These are phyloP conservation scores for Trisateles emortualis DNA, from an alignment of 2,888 invertebrate genomes.

Conservation along the genomic window DNA sequence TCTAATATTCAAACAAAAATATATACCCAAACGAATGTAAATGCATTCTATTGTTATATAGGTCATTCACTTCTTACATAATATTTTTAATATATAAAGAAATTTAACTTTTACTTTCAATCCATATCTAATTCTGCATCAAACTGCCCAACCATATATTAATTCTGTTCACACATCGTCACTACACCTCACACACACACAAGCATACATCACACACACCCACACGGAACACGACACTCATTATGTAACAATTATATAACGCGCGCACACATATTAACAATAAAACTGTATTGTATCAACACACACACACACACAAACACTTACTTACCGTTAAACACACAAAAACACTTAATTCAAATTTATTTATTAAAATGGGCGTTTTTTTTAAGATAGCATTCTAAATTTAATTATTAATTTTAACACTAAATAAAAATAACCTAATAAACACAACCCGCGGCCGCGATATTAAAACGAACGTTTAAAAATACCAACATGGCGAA, in stretches of 20 bases:
- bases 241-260: constrained; percentile 54
- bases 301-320: constrained; percentile 17
- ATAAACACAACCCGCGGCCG: constrained; percentile 29
- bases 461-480: constrained; percentile 19
- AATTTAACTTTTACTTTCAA: not conserved
- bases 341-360: not conserved
- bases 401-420: constrained; percentile 29
- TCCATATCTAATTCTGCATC: not conserved
- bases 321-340: constrained; percentile 20
- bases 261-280: constrained; percentile 22
- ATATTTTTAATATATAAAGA: not conserved
- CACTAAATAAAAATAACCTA: constrained; percentile 30
- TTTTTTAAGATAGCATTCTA: not conserved
- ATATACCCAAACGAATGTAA: too few species aligned
- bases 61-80: too few species aligned
- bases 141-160: too few species aligned
- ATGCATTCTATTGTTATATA: too few species aligned
- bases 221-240: constrained; percentile 46
- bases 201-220: constrained; percentile 28
- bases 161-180: constrained; percentile 38
- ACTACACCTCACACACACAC: constrained; percentile 36
- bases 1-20: too few species aligned
- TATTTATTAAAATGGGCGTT: constrained; percentile 5
- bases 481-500: constrained; percentile 58
- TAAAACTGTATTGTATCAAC: not conserved